A percentile compares a stretch with the other conserved stretches of the same genome.
phyloP scores from a whole-genome alignment of 2,113 vertebrate species.

The human (Homo sapiens) region GRCh38 chr3:84243001-84243500 shows the following conservation, averaged over 20 bases:
- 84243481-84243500: background rate
- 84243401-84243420: background rate
- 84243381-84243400: background rate
- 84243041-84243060: background rate
- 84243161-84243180: background rate
- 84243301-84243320: background rate
- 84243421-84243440: background rate
- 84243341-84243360: background rate
- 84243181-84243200: background rate
- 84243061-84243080: background rate
- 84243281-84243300: accelerated
- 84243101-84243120: background rate
- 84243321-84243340: background rate
- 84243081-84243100: background rate
- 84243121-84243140: background rate
- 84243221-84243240: background rate
- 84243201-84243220: background rate
- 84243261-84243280: background rate
- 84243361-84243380: background rate
- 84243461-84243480: background rate
- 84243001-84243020: constrained; percentile 28
- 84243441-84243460: background rate
- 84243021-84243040: constrained; percentile 12
- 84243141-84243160: background rate
- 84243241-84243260: background rate